Evolutionary conservation across 2,113 vertebrate genomes (phyloP), one percentile per base, ranked within the genome.

Genomic region (Falco punctatus): DNA sequence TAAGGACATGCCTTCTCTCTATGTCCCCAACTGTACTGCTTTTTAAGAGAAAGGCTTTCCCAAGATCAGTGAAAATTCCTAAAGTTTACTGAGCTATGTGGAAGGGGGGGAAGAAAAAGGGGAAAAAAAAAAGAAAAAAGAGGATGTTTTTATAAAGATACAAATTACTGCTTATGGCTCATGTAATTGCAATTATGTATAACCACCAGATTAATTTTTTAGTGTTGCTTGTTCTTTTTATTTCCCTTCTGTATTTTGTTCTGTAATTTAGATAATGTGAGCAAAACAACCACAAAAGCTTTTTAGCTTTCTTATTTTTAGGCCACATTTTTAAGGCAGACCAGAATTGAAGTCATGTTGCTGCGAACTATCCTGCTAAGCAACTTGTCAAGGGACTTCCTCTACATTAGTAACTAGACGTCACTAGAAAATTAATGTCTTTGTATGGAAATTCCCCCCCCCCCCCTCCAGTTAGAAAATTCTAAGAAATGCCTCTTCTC

Each of bases 361-460:
- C 48, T 81, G 33, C 33, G 59, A 94, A 64, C 44, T 67, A 4
- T 32, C 38, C 65, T 64, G 26, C 55, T 70, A 59, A 86, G 24
- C 4, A 55, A 52, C 70, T 77, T 80, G 33, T 61, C 70, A 57
- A 71, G 35, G 28, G 23, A 44, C 21, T 91, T 89, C 28, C 30
- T 75, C 42, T 75, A 62, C 33, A 35, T 52, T 61, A 58, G 30
- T 61, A 72, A 69, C 7, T 49, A 72, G 49, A 66, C 3, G 0
- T 44, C 42, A 48, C 35, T 61, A 38, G 49, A 67, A 92, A 94
- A 91, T 15, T 11, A 11, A 33, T 55, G 17, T 40, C 3, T 58
- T 27, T 35, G 2, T 21, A 40, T 0, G 1, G 38, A 65, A 4
- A 5, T 38, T 38, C 10, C 38, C 38, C 38, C n/a, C n/a, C 9